These are phyloP conservation scores for Rhopalosiphum nymphaeae DNA, from an alignment of 2,888 invertebrate genomes.

Conservation along the genomic window DNA sequence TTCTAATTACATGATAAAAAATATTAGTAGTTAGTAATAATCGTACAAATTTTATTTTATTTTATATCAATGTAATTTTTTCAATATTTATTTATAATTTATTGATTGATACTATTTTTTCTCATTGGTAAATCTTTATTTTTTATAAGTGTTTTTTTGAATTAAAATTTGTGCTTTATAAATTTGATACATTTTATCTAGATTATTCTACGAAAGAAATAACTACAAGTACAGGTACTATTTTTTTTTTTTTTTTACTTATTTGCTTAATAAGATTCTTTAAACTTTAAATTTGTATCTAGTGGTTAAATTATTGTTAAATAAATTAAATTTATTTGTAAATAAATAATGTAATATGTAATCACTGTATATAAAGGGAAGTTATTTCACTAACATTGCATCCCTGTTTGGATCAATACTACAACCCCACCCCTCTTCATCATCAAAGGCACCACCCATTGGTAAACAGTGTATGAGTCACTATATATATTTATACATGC, in stretches of 20 bases:
- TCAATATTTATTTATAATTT: not conserved
- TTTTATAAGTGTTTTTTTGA: not conserved
- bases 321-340: slow-evolving; percentile 17
- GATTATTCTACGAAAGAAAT: not conserved
- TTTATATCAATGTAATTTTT: not conserved
- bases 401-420: slow-evolving; percentile 65
- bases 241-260: not conserved
- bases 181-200: not conserved
- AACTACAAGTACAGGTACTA: not conserved
- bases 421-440: slow-evolving; percentile 19
- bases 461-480: slow-evolving; percentile 47
- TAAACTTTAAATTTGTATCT: not conserved
- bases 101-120: not conserved
- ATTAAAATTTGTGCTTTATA: not conserved
- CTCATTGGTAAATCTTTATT: not conserved
- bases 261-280: not conserved
- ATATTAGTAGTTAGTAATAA: not conserved
- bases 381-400: slow-evolving; percentile 44
- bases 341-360: slow-evolving; percentile 26
- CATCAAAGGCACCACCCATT: slow-evolving; percentile 52
- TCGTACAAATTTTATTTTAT: not conserved
- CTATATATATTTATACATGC: not conserved
- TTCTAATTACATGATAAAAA: not conserved
- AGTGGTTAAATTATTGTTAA: not conserved
- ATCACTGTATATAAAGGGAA: slow-evolving; percentile 46